Evolutionary conservation across 2,888 invertebrate genomes (phyloP), one percentile per base, ranked within the genome.

Genomic region (Latheticus oryzae): DNA sequence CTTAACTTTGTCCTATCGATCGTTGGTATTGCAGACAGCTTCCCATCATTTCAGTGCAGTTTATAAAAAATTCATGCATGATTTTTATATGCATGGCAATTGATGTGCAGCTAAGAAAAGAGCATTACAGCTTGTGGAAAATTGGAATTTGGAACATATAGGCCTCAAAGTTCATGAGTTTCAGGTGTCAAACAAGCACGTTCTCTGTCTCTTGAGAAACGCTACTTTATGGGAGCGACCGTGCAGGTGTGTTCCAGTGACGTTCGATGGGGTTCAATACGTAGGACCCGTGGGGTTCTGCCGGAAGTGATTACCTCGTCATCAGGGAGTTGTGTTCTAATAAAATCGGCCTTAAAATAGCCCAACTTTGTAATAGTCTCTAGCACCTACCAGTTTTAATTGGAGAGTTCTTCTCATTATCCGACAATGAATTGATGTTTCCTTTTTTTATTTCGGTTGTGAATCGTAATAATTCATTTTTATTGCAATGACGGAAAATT

Each of bases 221-320:
- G 26, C 45, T 58, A 54, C 37, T 58, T 58, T 58, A 58, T 54
- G 33, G 43, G 17, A 17, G 58, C 15, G 35, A 23, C 24, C 15
- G 37, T 47, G 43, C 42, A 42, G 42, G 50, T 52, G 56, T 40
- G 40, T 48, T 58, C 51, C 37, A 47, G 24, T 47, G 33, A 38
- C 37, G 40, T 58, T 53, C 53, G 47, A 53, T 57, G 32, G 13
- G 42, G 42, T 42, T 42, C 42, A 15, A 42, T 42, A 17, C 35
- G 35, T n/a, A 24, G 47, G 12, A 54, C 33, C 50, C 53, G 48
- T 30, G 54, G 50, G 54, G 59, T 58, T 58, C 59, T 26, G 11
- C 48, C 28, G 58, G 55, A 59, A 59, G 59, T 59, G 55, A 59
- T 59, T 59, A 55, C 55, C 35, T 54, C 50, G 43, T 54, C 54